Evolutionary conservation across 2,797 vertebrate species (phyloP).

Genomic region (Eurystomus glaucurus): DNA sequence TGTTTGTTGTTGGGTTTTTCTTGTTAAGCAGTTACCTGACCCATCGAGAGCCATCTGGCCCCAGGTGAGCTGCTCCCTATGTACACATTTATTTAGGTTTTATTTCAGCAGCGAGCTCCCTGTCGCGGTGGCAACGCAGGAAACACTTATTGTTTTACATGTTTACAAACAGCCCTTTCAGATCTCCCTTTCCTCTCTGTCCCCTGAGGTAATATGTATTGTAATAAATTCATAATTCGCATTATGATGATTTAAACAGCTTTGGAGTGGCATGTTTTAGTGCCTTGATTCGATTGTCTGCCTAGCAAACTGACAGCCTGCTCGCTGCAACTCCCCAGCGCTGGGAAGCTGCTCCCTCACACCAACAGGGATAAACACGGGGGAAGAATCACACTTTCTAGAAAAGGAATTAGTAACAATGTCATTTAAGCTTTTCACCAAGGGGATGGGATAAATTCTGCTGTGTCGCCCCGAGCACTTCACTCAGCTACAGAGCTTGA

Average conservation of each 20-base stretch:
- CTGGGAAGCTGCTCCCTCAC: constrained; percentile 46
- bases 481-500: not conserved
- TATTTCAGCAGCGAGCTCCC: not conserved
- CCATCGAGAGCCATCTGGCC: not conserved
- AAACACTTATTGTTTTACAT: constrained; percentile 71
- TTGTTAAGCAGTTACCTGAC: not conserved
- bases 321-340: constrained; percentile 37
- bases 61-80: constrained; percentile 11
- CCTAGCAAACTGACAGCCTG: constrained; percentile 72
- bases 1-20: not conserved
- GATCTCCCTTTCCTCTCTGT: constrained; percentile 72
- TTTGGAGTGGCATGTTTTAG: constrained; percentile 80
- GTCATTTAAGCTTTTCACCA: not conserved
- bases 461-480: not conserved
- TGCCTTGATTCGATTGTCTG: constrained; percentile 80
- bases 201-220: constrained; percentile 71
- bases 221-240: constrained; percentile 80
- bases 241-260: constrained; percentile 79
- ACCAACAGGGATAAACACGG: constrained; percentile 11
- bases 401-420: not conserved
- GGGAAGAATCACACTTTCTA: constrained; percentile 9
- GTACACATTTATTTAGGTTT: not conserved
- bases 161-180: constrained; percentile 82
- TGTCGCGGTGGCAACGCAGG: not conserved
- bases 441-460: not conserved